A percentile compares a stretch with the other conserved stretches of the same genome.
Evolutionary conservation across 2,113 vertebrate species (phyloP).

Genomic region (Anser cygnoides): DNA sequence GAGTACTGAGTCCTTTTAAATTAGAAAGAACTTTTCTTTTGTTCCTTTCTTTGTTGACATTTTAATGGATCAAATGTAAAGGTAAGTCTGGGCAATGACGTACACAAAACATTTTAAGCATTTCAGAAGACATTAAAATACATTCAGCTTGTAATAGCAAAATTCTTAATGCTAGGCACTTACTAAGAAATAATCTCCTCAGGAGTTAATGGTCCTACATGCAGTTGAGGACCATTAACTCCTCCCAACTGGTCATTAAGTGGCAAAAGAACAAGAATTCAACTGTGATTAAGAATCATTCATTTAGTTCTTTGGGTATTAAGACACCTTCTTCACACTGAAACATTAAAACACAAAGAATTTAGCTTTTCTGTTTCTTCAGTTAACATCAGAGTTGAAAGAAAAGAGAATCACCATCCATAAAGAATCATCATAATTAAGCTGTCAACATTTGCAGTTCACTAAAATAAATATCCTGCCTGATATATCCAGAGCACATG

Average conservation of each 20-base stretch:
- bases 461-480: not conserved
- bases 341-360: not conserved
- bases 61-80: not conserved
- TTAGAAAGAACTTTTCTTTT: not conserved
- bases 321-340: not conserved
- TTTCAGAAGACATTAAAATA: not conserved
- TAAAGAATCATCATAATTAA: not conserved
- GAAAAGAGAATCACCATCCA: not conserved
- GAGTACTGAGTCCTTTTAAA: not conserved
- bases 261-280: not conserved
- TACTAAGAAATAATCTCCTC: not conserved
- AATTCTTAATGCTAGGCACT: not conserved
- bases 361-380: not conserved
- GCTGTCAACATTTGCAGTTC: not conserved
- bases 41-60: not conserved
- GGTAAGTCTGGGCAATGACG: not conserved
- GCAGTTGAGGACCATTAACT: not conserved
- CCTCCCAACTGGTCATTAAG: not conserved
- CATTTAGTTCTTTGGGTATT: not conserved
- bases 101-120: not conserved
- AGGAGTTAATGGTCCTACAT: not conserved
- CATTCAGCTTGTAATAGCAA: not conserved
- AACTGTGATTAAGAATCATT: not conserved
- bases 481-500: not conserved
- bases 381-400: not conserved